Evolutionary conservation across 1,140 invertebrate genomes (phyloP), one percentile per base, ranked within the genome.

Genomic region (Ylistrum balloti): DNA sequence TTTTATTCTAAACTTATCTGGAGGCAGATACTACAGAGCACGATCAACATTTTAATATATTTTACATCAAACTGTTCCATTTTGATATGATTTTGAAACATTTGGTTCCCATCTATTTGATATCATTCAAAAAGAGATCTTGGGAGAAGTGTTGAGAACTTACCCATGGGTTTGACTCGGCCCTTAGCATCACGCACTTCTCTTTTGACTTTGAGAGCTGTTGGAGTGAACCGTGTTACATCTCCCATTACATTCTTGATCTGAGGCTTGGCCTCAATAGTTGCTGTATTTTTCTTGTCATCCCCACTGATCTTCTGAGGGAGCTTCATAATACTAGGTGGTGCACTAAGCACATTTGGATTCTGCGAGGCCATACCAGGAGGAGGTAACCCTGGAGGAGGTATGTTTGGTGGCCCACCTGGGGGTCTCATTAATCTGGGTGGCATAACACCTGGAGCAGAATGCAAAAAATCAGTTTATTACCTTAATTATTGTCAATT

Each of bases 221-320:
- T 99, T 2, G 99, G 99, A 48, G 99, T 98, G 96, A 99, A 99
- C 93, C 98, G 97, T 0, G 99, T 99, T 0, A 99, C 98, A 96
- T 99, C 99, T 0, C 98, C 98, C 91, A 98, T 98, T 13, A 99
- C 97, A 97, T 99, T 99, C 94, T 97, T 97, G 89, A 99, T 99
- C 96, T 99, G 98, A 0, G 99, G 99, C 96, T 99, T 99, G 0
- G 99, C 99, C 94, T 98, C 98, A 92, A 99, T 99, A 0, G 97
- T 98, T 0, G 98, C 98, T 33, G 97, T 90, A 97, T 91, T 97
- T 97, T 95, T 97, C 97, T 94, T 94, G 35, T 95, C 94, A n/a
- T 94, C 94, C 38, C 93, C 93, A 10, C 89, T 38, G 35, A 92
- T 88, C 86, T 95, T 94, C 90, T 93, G 93, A 41, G 95, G 95